These are phyloP conservation scores for Acronicta alni DNA, from an alignment of 2,888 invertebrate genomes.

Conservation along the genomic window DNA sequence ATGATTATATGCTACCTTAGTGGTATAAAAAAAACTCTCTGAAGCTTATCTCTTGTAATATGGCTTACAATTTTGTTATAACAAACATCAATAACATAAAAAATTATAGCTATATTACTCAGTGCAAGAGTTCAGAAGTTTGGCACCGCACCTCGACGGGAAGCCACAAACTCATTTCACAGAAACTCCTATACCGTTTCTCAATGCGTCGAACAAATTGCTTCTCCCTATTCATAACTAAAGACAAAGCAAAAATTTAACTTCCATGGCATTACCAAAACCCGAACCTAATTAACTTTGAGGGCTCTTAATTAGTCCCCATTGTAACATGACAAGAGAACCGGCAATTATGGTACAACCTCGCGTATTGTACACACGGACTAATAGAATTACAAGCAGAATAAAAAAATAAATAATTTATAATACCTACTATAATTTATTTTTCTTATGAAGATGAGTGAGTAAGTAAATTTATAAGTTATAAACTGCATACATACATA, in stretches of 20 bases:
- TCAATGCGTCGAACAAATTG: slow-evolving; percentile 57
- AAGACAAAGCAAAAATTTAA: slow-evolving; percentile 77
- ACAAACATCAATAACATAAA: too few species aligned
- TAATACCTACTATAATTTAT: too few species aligned
- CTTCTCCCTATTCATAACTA: slow-evolving; percentile 55
- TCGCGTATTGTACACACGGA: slow-evolving; percentile 70
- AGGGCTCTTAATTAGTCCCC: slow-evolving; percentile 86
- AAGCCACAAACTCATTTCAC: slow-evolving; percentile 13
- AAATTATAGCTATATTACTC: too few species aligned
- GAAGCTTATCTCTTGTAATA: too few species aligned
- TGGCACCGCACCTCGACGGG: background rate
- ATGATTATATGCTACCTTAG: too few species aligned
- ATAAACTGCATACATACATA: too few species aligned
- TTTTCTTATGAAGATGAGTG: too few species aligned
- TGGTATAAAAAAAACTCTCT: too few species aligned
- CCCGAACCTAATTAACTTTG: slow-evolving; percentile 81
- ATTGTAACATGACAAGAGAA: slow-evolving; percentile 86
- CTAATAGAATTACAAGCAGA: slow-evolving; percentile 2
- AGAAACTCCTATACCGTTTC: slow-evolving; percentile 1
- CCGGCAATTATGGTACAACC: slow-evolving; percentile 79
- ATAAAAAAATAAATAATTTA: too few species aligned
- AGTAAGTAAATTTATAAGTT: too few species aligned
- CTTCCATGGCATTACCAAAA: slow-evolving; percentile 73
- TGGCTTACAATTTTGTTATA: too few species aligned
- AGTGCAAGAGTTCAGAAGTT: background rate